These are phyloP conservation scores for Marisa cornuarietis DNA, from an alignment of 1,140 invertebrate genomes.

Conservation along the genomic window DNA sequence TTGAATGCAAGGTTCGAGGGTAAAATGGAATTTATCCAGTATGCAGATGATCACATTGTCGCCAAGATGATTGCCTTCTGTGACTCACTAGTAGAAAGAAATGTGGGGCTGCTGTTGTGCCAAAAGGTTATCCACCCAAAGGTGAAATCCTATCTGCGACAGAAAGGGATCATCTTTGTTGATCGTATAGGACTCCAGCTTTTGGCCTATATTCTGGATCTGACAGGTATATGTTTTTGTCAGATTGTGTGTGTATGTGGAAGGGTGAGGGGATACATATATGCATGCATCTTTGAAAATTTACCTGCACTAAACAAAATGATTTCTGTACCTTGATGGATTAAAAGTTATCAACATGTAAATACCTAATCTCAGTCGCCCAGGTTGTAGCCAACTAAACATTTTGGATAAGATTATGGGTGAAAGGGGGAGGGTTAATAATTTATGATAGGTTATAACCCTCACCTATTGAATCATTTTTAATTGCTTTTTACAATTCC, in stretches of 20 bases:
- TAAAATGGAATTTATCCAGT: constrained; percentile 12
- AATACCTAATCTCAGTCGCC: too few species aligned
- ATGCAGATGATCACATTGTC: constrained; percentile 21
- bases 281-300: too few species aligned
- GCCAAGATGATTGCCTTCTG: constrained; percentile 28
- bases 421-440: too few species aligned
- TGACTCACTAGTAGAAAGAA: constrained; percentile 24
- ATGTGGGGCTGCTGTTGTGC: constrained; percentile 43
- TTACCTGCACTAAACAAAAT: too few species aligned
- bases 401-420: too few species aligned
- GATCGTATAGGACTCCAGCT: constrained; percentile 59
- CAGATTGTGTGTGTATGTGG: neutral
- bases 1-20: constrained; percentile 29
- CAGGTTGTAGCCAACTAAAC: too few species aligned
- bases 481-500: too few species aligned
- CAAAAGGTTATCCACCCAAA: constrained; percentile 51
- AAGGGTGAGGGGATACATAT: neutral
- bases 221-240: constrained; percentile 34
- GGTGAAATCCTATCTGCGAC: constrained; percentile 57
- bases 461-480: too few species aligned
- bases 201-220: constrained; percentile 31
- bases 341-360: too few species aligned
- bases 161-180: constrained; percentile 83
- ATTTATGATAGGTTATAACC: too few species aligned
- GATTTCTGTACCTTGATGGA: too few species aligned